Evolutionary conservation across 2,113 vertebrate species (phyloP).

Genomic region (Psilopogon haemacephalus): DNA sequence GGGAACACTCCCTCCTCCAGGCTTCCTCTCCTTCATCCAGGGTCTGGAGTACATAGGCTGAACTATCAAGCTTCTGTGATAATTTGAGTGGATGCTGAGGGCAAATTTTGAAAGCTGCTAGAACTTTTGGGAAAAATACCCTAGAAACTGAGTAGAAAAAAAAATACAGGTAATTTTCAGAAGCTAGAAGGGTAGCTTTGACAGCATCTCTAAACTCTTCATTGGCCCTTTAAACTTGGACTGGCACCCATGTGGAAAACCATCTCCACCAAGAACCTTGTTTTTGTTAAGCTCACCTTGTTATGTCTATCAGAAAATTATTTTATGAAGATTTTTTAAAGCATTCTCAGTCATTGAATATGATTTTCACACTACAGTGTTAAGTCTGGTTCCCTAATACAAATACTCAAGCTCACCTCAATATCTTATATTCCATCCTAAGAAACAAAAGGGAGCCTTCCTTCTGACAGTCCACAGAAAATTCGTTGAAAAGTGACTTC

Average conservation of each 20-base stretch:
- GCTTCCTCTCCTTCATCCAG: no score
- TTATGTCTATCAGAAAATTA: background rate
- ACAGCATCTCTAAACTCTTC: background rate
- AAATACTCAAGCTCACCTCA: fast-evolving
- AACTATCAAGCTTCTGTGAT: no score
- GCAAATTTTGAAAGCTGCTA: background rate
- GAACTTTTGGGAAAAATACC: background rate
- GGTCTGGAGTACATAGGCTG: no score
- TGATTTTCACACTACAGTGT: background rate
- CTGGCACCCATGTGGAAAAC: background rate
- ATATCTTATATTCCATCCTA: background rate
- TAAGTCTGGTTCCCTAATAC: background rate
- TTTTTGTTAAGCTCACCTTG: background rate
- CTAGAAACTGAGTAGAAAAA: background rate
- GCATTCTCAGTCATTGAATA: background rate
- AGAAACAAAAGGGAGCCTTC: background rate
- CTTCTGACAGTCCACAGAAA: background rate
- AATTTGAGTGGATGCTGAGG: background rate
- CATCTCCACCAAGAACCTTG: background rate
- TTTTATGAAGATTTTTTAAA: background rate
- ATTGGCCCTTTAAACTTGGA: background rate
- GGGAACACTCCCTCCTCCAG: no score
- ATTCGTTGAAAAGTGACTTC: background rate
- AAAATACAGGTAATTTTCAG: background rate
- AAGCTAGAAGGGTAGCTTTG: background rate